phyloP scores from a whole-genome alignment of 2,797 vertebrate species.

The Cetoscarus ocellatus region DNA sequence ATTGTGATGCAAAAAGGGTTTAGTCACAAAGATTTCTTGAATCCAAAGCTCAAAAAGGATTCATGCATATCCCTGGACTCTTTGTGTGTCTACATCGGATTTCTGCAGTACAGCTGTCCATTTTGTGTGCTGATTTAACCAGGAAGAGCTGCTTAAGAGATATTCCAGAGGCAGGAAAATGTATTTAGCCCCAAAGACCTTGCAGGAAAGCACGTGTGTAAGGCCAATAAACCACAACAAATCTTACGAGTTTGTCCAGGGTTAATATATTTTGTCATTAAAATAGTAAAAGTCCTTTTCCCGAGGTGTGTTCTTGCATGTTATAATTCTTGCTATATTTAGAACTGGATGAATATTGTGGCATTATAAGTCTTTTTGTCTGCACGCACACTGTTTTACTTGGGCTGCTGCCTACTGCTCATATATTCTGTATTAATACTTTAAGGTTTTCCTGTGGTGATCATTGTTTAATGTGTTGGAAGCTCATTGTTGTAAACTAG shows the following conservation, averaged over 20 bases:
- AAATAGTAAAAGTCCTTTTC: conserved; percentile 1
- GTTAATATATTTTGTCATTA: conserved; percentile 18
- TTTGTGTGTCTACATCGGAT: conserved; percentile 28
- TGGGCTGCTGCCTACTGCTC: neutral
- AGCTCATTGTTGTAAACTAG: neutral
- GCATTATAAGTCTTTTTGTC: neutral
- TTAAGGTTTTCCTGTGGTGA: neutral
- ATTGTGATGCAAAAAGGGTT: conserved; percentile 54
- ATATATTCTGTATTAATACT: neutral
- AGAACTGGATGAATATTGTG: neutral
- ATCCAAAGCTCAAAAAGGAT: conserved; percentile 47
- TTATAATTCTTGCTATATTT: neutral
- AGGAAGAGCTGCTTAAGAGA: conserved; percentile 46
- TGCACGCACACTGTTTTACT: neutral
- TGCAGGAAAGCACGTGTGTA: conserved; percentile 40
- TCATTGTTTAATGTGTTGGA: neutral
- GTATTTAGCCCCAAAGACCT: conserved; percentile 51
- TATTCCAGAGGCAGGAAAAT: conserved; percentile 39
- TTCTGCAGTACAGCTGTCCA: conserved; percentile 25
- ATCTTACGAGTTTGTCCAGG: conserved; percentile 20
- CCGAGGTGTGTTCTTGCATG: neutral
- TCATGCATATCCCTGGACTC: conserved; percentile 24
- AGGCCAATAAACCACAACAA: conserved; percentile 49
- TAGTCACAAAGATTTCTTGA: conserved; percentile 52
- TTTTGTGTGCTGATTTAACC: conserved; percentile 48